Percentiles rank a stretch among this genome's conserved stretches.
Evolutionary conservation across 2,888 invertebrate genomes (phyloP).

Genomic region (Autographa gamma): DNA sequence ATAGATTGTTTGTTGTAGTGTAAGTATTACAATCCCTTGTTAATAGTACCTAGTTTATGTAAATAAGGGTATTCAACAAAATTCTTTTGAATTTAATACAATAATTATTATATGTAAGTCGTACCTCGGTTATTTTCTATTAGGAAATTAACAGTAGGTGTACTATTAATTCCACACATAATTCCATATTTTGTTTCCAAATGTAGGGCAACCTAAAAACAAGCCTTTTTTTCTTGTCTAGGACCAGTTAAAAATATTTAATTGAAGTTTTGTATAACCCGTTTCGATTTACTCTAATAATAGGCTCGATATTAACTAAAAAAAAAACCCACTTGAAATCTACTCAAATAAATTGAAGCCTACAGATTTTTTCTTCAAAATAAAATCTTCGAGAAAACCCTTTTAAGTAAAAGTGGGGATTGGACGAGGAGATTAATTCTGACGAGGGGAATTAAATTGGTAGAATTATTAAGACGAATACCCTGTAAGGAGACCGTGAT

Average conservation of each 20-base stretch:
- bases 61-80: too few species aligned
- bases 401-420: conserved; percentile 55
- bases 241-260: neutral
- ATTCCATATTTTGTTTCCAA: too few species aligned
- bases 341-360: conserved; percentile 46
- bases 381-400: conserved; percentile 30
- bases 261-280: neutral
- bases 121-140: too few species aligned
- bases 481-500: conserved; percentile 1
- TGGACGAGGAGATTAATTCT: conserved; percentile 64
- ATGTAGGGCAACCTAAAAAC: too few species aligned
- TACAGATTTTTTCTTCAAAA: conserved; percentile 17
- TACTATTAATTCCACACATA: too few species aligned
- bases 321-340: conserved; percentile 34
- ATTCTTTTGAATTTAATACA: too few species aligned
- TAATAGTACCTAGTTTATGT: too few species aligned
- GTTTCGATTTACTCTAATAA: conserved; percentile 3
- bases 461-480: conserved; percentile 64
- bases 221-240: too few species aligned
- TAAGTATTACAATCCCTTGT: too few species aligned
- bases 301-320: conserved; percentile 7
- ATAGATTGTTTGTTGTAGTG: neutral
- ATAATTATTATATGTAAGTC: too few species aligned
- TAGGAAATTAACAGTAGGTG: too few species aligned
- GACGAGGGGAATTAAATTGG: conserved; percentile 59